A percentile compares a stretch with the other conserved stretches of the same genome.
Conservation (phyloP, 1,140 invertebrate species). For the Myzus persicae region DNA sequence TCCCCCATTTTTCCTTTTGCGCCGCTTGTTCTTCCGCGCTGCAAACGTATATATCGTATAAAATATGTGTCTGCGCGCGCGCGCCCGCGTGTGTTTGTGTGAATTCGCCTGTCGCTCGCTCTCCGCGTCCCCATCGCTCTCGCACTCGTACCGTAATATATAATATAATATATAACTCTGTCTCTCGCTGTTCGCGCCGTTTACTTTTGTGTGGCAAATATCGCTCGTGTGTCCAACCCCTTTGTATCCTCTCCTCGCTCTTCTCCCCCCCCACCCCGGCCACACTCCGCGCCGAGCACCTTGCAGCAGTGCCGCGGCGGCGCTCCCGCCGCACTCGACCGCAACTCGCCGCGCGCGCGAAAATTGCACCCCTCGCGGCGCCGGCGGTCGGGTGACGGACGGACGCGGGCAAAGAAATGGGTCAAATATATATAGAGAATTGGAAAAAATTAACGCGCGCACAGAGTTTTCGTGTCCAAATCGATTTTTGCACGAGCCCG, state of each 20-base stretch:
- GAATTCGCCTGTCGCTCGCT: not conserved
- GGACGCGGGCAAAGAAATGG: slow-evolving; percentile 46
- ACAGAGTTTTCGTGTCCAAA: slow-evolving; percentile 23
- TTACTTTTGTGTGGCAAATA: slow-evolving; percentile 29
- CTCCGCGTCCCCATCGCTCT: not conserved
- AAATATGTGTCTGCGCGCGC: not conserved
- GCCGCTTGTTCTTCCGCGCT: not conserved
- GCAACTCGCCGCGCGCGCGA: not conserved
- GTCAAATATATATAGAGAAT: slow-evolving; percentile 39
- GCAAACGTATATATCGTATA: slow-evolving; percentile 17
- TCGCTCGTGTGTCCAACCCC: slow-evolving; percentile 18
- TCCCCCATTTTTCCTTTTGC: not conserved
- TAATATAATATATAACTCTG: not conserved
- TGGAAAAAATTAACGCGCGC: slow-evolving; percentile 53
- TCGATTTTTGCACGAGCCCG: slow-evolving; percentile 25
- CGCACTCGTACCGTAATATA: not conserved
- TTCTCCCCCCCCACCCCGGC: not conserved
- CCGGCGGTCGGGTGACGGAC: not conserved
- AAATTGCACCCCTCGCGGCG: slow-evolving; percentile 11
- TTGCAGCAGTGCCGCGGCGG: not conserved
- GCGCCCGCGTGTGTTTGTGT: not conserved
- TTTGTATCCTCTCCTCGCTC: not conserved
- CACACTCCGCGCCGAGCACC: not conserved
- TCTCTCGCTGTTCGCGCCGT: not conserved
- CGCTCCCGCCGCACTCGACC: not conserved